These are phyloP conservation scores for Dasyprocta punctata DNA, from an alignment of 2,113 vertebrate species.

Conservation along the genomic window DNA sequence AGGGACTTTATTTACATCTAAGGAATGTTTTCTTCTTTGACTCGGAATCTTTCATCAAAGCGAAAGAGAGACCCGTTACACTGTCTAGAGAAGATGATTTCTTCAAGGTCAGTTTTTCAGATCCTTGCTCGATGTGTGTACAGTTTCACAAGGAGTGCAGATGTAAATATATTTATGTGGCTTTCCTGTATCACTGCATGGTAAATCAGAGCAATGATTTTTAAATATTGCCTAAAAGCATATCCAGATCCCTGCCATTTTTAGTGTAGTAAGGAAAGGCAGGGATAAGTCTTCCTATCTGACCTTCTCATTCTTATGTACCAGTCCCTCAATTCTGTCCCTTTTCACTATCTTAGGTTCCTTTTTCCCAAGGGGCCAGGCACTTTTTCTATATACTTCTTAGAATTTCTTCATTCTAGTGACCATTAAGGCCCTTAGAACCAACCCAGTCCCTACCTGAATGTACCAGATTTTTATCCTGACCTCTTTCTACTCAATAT, in stretches of 20 bases:
- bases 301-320: not conserved
- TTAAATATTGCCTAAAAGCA: not conserved
- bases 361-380: not conserved
- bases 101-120: not conserved
- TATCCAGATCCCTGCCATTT: not conserved
- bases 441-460: rapidly evolving
- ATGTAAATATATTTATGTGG: not conserved
- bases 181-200: not conserved
- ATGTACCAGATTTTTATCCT: not conserved
- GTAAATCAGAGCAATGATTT: not conserved
- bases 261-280: not conserved
- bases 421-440: not conserved
- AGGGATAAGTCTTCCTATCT: not conserved
- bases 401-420: not conserved
- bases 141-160: not conserved
- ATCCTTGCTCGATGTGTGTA: not conserved
- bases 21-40: not conserved
- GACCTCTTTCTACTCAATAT: not conserved
- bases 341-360: not conserved
- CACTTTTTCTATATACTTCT: not conserved
- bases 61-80: not conserved
- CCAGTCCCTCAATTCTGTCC: not conserved
- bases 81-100: not conserved
- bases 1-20: not conserved
- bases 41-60: not conserved